phyloP scores from a whole-genome alignment of 2,797 vertebrate genomes.

The Podargus strigoides region DNA sequence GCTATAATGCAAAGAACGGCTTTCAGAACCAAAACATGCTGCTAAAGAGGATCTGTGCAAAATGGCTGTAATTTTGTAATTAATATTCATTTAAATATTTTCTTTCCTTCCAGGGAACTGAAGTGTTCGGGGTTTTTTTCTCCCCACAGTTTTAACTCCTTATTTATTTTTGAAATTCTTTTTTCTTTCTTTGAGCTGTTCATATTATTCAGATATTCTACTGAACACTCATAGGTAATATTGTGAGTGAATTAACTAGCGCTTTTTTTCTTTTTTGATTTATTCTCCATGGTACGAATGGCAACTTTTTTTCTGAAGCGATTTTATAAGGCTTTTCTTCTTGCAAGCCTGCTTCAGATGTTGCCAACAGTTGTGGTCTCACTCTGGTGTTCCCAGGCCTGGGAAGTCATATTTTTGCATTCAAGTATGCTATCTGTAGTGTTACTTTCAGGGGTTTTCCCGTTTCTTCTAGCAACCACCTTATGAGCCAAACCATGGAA shows the following conservation, averaged over 20 bases:
- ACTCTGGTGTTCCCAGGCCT: neutral
- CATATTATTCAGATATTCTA: neutral
- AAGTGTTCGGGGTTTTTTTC: neutral
- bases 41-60: neutral
- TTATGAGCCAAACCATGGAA: neutral
- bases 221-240: neutral
- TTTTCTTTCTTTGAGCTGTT: neutral
- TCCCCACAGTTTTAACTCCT: neutral
- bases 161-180: neutral
- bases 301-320: neutral
- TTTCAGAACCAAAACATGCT: neutral
- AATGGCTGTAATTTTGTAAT: neutral
- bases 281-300: neutral
- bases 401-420: neutral
- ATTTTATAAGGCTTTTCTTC: neutral
- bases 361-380: neutral
- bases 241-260: neutral
- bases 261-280: neutral
- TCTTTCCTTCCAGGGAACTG: neutral
- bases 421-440: neutral
- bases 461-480: neutral
- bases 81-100: neutral
- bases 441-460: neutral
- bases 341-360: neutral
- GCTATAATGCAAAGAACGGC: conserved; percentile 5